Percentiles rank a stretch among this genome's conserved stretches.
Evolutionary conservation across 2,888 invertebrate species (phyloP).

Genomic region (Coelopa pilipes): DNA sequence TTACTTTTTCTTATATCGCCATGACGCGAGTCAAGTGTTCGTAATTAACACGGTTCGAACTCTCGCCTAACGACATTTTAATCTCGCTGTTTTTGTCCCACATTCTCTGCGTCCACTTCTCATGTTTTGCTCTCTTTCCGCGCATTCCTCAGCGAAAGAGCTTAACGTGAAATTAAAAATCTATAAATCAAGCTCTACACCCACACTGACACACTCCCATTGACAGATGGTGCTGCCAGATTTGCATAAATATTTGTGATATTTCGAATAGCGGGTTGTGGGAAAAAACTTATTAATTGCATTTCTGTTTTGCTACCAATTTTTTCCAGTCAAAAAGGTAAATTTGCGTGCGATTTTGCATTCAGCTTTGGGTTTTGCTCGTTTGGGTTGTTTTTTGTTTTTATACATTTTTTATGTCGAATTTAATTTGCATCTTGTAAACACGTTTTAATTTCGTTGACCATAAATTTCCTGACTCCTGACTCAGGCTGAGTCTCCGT

Average conservation of each 20-base stretch:
- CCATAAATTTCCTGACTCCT: constrained; percentile 5
- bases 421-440: constrained; percentile 1
- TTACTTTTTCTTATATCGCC: too few relatives aligned
- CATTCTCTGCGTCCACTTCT: too few relatives aligned
- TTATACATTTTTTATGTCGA: neutral
- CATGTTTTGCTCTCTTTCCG: too few relatives aligned
- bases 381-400: neutral
- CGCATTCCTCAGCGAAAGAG: neutral
- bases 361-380: neutral
- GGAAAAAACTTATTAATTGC: neutral
- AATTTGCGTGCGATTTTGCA: constrained; percentile 11
- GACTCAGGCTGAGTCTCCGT: too few relatives aligned
- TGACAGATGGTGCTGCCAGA: neutral
- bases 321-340: neutral
- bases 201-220: constrained; percentile 17
- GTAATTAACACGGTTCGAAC: too few relatives aligned
- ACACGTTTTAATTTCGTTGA: constrained; percentile 24
- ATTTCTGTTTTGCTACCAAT: neutral
- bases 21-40: too few relatives aligned
- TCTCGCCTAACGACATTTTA: too few relatives aligned
- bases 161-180: constrained; percentile 26
- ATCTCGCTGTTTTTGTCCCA: too few relatives aligned
- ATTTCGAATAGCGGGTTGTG: constrained; percentile 22
- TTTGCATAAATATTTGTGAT: constrained; percentile 35
- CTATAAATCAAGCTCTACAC: constrained; percentile 36